Evolutionary conservation across 2,797 vertebrate genomes (phyloP), one percentile per base, ranked within the genome.

Genomic region (Anguilla pacifica): DNA sequence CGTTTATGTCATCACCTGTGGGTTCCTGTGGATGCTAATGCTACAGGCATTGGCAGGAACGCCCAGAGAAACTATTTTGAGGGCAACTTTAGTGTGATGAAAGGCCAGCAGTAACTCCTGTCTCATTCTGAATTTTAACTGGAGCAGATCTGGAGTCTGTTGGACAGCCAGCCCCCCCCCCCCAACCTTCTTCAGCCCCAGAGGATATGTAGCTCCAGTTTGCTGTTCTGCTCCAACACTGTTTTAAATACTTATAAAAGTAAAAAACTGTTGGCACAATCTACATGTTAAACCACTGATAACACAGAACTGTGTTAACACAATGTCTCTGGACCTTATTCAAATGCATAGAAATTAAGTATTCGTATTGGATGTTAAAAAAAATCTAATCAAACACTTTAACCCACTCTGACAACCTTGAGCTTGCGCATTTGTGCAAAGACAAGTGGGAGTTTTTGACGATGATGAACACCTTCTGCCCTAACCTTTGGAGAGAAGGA

Each of bases 1-100:
- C 61, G 55, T 35, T 81, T 74, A 59, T 83, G 85, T 85, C 83
- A 85, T 90, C 82, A 70, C 72, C 72, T 22, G 4, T 7, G 35
- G 57, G 49, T 88, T 9, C 55, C n/a, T 57, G 61, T 79, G 39
- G 31, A 72, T 61, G 19, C 25, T 46, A 39, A 84, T 19, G 77
- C 82, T 79, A 86, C 67, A 53, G 79, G 46, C 35, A 7, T 3
- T 57, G 67, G 53, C n/a, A 43, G 59, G 3, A 64, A 83, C 28
- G 81, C 59, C 86, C n/a, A 0, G 49, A 22, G 49, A 31, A 83
- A 87, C 49, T 28, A 87, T 67, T 46, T 6, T 51, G 35, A 83
- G 55, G 53, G 86, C 51, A 39, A 67, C 86, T 31, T 13, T 59
- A 59, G 3, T 19, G 70, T 13, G 70, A 31, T 81, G 53, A 82